These are phyloP conservation scores for Echeneis naucrates DNA, from an alignment of 2,797 vertebrate species.

Conservation along the genomic window DNA sequence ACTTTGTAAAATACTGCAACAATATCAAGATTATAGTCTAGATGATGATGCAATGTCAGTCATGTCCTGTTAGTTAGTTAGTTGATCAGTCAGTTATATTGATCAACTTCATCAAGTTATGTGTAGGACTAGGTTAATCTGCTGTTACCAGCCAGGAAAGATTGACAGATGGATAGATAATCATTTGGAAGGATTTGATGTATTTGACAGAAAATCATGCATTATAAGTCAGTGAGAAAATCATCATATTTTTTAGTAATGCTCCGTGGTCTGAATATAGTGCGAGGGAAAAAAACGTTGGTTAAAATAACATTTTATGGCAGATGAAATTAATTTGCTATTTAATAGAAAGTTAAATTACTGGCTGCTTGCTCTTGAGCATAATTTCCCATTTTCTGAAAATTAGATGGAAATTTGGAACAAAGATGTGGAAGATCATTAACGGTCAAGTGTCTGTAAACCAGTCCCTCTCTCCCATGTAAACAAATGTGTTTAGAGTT, in stretches of 20 bases:
- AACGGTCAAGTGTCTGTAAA: constrained; percentile 52
- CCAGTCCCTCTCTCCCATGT: constrained; percentile 16
- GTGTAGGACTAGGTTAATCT: neutral
- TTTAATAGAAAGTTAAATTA: constrained; percentile 64
- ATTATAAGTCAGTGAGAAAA: too few species aligned
- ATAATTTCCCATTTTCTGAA: constrained; percentile 57
- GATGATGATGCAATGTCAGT: constrained; percentile 8
- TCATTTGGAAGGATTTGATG: too few species aligned
- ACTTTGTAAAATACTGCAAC: constrained; percentile 4
- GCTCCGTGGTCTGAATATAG: constrained; percentile 44
- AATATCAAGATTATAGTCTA: neutral
- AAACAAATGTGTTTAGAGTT: constrained; percentile 30
- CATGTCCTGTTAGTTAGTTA: constrained; percentile 7
- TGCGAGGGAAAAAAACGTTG: constrained; percentile 33
- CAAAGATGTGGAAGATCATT: constrained; percentile 42
- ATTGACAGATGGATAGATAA: constrained; percentile 1
- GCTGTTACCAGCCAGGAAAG: neutral
- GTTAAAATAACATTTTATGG: constrained; percentile 50
- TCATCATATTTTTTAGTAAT: constrained; percentile 53
- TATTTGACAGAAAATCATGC: too few species aligned
- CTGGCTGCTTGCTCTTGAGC: constrained; percentile 44
- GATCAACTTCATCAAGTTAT: constrained; percentile 9
- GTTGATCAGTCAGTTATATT: constrained; percentile 10
- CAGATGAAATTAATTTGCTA: constrained; percentile 56
- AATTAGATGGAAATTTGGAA: constrained; percentile 53